A percentile compares a stretch with the other conserved stretches of the same genome.
Evolutionary conservation across 2,888 invertebrate genomes (phyloP).

Genomic region (Acanthosepion lycidas): DNA sequence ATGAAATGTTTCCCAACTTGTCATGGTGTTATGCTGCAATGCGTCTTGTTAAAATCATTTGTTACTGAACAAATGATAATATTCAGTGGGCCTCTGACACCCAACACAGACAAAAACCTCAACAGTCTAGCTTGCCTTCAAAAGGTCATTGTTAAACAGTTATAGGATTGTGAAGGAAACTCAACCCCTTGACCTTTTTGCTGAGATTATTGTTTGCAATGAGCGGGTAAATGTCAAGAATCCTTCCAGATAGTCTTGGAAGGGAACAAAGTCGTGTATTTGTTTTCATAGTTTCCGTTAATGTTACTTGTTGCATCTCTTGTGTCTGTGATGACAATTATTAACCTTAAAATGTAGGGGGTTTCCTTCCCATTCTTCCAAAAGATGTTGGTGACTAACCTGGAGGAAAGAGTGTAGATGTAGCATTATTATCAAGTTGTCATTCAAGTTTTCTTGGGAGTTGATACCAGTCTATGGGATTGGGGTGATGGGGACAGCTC

Average conservation of each 20-base stretch:
- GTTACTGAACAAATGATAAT: background rate
- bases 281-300: conserved; percentile 7
- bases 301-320: background rate
- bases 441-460: background rate
- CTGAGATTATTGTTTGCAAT: background rate
- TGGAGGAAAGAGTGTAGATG: background rate
- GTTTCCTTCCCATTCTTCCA: background rate
- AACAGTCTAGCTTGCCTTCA: background rate
- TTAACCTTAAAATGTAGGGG: background rate
- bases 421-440: background rate
- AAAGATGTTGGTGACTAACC: background rate
- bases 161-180: background rate
- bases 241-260: background rate
- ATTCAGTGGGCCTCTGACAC: background rate
- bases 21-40: background rate
- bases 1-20: background rate
- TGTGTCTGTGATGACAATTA: background rate
- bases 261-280: background rate
- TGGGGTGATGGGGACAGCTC: background rate
- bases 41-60: background rate
- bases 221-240: background rate
- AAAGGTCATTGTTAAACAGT: conserved; percentile 3
- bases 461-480: background rate
- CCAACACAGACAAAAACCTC: background rate
- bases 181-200: background rate